phyloP scores from a whole-genome alignment of 2,888 invertebrate species.

The Epirrita christyi region DNA sequence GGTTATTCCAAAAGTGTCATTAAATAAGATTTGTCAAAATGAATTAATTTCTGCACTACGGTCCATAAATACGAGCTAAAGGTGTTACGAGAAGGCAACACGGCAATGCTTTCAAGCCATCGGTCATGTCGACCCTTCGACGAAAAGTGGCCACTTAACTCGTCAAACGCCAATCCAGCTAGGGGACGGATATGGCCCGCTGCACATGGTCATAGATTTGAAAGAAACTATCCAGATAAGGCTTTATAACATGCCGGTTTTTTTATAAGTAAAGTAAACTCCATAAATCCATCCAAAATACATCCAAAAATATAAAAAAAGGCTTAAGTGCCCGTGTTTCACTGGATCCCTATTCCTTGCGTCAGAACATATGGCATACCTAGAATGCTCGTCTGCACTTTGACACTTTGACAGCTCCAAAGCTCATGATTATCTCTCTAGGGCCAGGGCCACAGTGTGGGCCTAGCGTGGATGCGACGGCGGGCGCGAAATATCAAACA shows the following conservation, averaged over 20 bases:
- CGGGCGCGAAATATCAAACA: no score
- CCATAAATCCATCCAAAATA: no score
- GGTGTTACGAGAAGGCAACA: conserved; percentile 67
- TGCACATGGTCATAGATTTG: conserved; percentile 45
- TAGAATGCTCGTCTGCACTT: no score
- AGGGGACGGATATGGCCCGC: conserved; percentile 50
- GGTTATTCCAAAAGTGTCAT: not conserved
- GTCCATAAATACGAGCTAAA: conserved; percentile 41
- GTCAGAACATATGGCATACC: no score
- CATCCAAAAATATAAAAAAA: no score
- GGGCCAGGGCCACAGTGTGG: no score
- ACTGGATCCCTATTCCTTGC: no score
- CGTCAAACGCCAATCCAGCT: conserved; percentile 76
- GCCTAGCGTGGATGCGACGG: no score
- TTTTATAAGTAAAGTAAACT: no score
- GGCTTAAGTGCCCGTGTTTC: no score
- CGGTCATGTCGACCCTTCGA: conserved; percentile 75
- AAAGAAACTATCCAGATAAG: conserved; percentile 29
- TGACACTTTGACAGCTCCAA: no score
- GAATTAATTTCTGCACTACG: conserved; percentile 22
- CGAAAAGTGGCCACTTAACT: conserved; percentile 81
- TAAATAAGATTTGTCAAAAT: conserved; percentile 6
- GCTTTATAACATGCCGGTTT: not conserved
- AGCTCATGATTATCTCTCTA: no score
- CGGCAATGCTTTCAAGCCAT: conserved; percentile 79